phyloP scores from a whole-genome alignment of 2,888 invertebrate genomes.

The Melinaea menophilus region DNA sequence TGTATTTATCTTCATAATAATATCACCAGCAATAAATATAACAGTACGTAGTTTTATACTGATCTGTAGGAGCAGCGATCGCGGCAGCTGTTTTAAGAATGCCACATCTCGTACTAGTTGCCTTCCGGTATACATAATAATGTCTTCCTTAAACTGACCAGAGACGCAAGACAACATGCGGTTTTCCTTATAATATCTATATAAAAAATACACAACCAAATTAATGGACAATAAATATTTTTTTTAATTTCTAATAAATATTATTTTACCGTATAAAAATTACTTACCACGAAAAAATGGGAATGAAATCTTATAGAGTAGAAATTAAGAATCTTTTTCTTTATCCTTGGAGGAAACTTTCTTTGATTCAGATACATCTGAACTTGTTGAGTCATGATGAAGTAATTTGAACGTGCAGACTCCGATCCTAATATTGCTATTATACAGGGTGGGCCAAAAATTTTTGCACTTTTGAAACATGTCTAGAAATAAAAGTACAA shows the following conservation, averaged over 20 bases:
- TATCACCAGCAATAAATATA: constrained; percentile 56
- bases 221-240: too few relatives aligned
- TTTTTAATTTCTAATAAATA: too few relatives aligned
- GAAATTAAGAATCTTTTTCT: constrained; percentile 55
- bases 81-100: constrained; percentile 52
- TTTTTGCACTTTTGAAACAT: too few relatives aligned
- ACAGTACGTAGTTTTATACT: constrained; percentile 47
- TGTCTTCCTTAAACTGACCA: constrained; percentile 55
- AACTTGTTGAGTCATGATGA: constrained; percentile 52
- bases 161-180: constrained; percentile 48
- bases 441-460: constrained; percentile 22
- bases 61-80: constrained; percentile 48
- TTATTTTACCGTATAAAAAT: not conserved
- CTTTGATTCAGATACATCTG: constrained; percentile 50
- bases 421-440: constrained; percentile 48
- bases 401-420: constrained; percentile 52
- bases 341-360: constrained; percentile 51
- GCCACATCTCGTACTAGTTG: constrained; percentile 50
- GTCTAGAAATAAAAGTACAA: too few relatives aligned
- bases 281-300: constrained; percentile 48
- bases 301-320: constrained; percentile 54
- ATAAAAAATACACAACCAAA: not conserved
- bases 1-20: constrained; percentile 57
- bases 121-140: constrained; percentile 55
- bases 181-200: constrained; percentile 41